Evolutionary conservation across 1,140 invertebrate species (phyloP).

Genomic region (Stenopsyche tienmushanensis): DNA sequence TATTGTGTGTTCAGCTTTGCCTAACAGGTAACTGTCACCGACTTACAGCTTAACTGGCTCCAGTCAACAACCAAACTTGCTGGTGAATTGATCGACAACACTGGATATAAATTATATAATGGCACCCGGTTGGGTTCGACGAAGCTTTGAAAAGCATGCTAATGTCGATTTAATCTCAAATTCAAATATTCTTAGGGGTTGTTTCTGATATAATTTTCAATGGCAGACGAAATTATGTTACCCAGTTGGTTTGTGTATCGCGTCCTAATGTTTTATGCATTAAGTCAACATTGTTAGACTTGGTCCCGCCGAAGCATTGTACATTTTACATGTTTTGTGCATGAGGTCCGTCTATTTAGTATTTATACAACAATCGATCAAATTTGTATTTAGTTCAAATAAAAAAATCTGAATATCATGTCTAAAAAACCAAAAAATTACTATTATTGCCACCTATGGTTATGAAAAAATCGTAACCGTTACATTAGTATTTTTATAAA

Average conservation of each 20-base stretch:
- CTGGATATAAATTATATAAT: background rate
- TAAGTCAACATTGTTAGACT: background rate
- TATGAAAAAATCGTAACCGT: too few species aligned
- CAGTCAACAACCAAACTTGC: background rate
- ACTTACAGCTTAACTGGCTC: background rate
- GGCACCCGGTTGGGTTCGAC: background rate
- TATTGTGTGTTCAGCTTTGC: background rate
- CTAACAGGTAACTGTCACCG: background rate
- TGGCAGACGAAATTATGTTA: background rate
- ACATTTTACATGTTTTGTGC: background rate
- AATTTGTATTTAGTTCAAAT: too few species aligned
- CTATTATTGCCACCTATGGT: background rate
- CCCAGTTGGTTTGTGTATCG: background rate
- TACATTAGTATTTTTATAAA: too few species aligned
- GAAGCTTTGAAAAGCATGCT: background rate
- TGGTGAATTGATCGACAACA: background rate
- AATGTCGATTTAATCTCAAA: constrained; percentile 2
- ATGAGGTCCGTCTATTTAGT: background rate
- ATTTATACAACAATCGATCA: background rate
- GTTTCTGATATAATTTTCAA: background rate
- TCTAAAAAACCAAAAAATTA: background rate
- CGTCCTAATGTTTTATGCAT: constrained; percentile 18
- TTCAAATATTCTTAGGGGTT: background rate
- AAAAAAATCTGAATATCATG: too few species aligned
- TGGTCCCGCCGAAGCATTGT: background rate